A percentile compares a stretch with the other conserved stretches of the same genome.
Evolutionary conservation across 2,113 vertebrate genomes (phyloP).

Genomic region (Peromyscus leucopus): DNA sequence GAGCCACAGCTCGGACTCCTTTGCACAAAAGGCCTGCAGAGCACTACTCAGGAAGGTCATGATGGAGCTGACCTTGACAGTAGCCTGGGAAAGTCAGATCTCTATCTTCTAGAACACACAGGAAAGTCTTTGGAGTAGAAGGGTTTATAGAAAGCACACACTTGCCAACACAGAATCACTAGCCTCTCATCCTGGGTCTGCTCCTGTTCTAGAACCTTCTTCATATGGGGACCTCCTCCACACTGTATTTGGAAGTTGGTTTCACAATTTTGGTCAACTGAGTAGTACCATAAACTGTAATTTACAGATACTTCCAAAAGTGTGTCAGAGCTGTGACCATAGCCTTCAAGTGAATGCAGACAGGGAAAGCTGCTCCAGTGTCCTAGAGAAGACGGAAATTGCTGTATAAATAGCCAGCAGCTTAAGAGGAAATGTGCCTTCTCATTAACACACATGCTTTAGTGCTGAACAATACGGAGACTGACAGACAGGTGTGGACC

Average conservation of each 20-base stretch:
- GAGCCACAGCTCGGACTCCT: not conserved
- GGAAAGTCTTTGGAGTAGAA: not conserved
- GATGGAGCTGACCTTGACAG: not conserved
- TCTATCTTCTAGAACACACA: not conserved
- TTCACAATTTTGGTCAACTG: not conserved
- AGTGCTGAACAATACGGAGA: not conserved
- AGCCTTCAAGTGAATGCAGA: not conserved
- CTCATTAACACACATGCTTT: not conserved
- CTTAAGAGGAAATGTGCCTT: conserved; percentile 23
- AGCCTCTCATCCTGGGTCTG: not conserved
- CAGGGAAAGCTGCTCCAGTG: not conserved
- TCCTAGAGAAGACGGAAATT: conserved; percentile 1
- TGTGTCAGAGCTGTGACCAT: not conserved
- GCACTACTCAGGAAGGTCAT: not conserved
- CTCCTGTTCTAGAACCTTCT: not conserved
- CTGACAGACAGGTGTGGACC: not conserved
- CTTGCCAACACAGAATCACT: not conserved
- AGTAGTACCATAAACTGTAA: not conserved
- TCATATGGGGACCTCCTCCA: not conserved
- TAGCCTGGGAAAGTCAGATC: not conserved
- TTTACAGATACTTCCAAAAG: not conserved
- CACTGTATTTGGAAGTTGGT: not conserved
- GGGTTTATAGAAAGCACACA: not conserved
- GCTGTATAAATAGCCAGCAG: conserved; percentile 17
- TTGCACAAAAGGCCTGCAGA: not conserved